A percentile compares a stretch with the other conserved stretches of the same genome.
Evolutionary conservation across 2,888 invertebrate species (phyloP).

Genomic region (Cantharis lateralis): DNA sequence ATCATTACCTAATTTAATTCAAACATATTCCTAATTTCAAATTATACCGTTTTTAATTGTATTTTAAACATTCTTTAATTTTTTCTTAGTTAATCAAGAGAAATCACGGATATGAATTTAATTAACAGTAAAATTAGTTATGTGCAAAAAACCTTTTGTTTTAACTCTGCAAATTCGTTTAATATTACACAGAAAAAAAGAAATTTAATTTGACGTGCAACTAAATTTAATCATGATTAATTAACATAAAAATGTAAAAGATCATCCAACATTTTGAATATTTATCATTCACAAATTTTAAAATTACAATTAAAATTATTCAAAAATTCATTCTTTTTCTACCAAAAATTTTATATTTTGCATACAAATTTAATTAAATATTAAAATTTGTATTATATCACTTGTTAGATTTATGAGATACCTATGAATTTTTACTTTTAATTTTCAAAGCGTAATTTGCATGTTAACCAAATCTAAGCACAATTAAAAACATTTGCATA

Average conservation of each 20-base stretch:
- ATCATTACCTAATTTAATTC: background rate
- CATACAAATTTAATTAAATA: constrained; percentile 1
- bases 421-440: background rate
- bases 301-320: background rate
- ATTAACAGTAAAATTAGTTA: background rate
- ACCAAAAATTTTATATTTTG: background rate
- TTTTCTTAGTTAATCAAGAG: background rate
- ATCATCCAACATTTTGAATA: background rate
- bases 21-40: background rate
- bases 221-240: background rate
- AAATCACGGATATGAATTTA: background rate
- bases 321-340: background rate
- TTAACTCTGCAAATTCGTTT: background rate
- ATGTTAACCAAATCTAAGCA: background rate
- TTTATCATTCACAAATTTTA: background rate
- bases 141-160: background rate
- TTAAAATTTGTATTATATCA: background rate
- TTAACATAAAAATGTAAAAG: background rate
- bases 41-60: background rate
- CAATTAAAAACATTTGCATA: constrained; percentile 1
- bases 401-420: background rate
- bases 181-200: background rate
- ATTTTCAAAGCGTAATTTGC: background rate
- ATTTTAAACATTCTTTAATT: background rate
- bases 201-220: background rate